Evolutionary conservation across 2,888 invertebrate genomes (phyloP).

Genomic region (Lasius platythorax): DNA sequence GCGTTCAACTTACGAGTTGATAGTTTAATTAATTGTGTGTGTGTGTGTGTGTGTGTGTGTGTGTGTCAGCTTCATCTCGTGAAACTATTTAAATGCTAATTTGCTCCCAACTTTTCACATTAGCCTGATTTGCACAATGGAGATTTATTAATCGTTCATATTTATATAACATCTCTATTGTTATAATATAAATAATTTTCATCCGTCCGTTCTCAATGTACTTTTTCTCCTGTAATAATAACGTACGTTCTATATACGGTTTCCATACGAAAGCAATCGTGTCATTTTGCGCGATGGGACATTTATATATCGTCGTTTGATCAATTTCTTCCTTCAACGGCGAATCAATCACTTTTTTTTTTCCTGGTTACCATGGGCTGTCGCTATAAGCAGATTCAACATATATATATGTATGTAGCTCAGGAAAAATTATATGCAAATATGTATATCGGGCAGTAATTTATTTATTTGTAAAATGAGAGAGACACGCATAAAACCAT

Average conservation of each 20-base stretch:
- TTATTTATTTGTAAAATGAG: conserved; percentile 35
- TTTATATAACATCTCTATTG: not conserved
- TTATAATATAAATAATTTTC: conserved; percentile 27
- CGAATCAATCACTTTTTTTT: conserved; percentile 19
- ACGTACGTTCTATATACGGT: not conserved
- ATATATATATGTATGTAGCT: not conserved
- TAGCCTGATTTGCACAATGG: conserved; percentile 14
- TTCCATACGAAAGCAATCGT: not conserved
- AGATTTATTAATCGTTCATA: conserved; percentile 15
- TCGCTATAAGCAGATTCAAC: not conserved
- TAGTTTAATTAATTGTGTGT: conserved; percentile 18
- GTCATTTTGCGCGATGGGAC: not conserved
- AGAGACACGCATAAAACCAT: conserved; percentile 6
- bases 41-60: not conserved
- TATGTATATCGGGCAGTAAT: conserved; percentile 29
- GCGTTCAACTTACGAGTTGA: conserved; percentile 4
- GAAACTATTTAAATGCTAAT: conserved; percentile 37
- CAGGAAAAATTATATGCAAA: conserved; percentile 12
- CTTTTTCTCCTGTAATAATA: not conserved
- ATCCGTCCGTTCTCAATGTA: not conserved
- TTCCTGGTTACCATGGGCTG: not conserved
- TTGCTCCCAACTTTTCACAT: conserved; percentile 21
- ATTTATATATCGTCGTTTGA: conserved; percentile 12
- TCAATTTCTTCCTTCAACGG: not conserved
- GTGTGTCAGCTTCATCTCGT: conserved; percentile 22